Evolutionary conservation across 2,888 invertebrate species (phyloP).

Genomic region (Limulus polyphemus): DNA sequence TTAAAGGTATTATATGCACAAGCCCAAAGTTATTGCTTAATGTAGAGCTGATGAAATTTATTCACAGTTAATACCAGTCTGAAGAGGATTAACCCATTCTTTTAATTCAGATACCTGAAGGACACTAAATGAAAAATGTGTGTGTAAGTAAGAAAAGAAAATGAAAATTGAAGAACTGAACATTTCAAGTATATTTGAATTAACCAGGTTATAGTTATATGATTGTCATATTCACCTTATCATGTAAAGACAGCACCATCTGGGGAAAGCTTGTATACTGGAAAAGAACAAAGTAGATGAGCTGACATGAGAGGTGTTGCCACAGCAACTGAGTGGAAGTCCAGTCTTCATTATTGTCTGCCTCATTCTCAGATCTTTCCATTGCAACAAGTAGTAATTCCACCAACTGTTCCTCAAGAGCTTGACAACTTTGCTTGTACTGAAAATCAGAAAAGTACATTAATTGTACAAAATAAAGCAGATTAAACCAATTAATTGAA

Average conservation of each 20-base stretch:
- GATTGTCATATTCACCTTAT: slow-evolving; percentile 46
- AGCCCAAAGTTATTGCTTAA: no score
- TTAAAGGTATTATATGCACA: no score
- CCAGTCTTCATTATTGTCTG: slow-evolving; percentile 20
- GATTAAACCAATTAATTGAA: no score
- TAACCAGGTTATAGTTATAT: no score
- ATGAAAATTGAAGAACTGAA: background rate
- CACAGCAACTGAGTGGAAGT: slow-evolving; percentile 44
- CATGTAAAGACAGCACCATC: slow-evolving; percentile 76
- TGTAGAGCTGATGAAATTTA: no score
- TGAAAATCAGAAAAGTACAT: slow-evolving; percentile 28
- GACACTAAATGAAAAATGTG: background rate
- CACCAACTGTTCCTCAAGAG: slow-evolving; percentile 82
- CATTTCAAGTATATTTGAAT: no score
- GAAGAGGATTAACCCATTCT: no score
- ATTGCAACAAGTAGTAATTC: slow-evolving; percentile 80
- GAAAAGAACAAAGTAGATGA: slow-evolving; percentile 87
- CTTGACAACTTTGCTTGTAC: slow-evolving; percentile 72
- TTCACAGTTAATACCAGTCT: no score
- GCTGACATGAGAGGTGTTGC: slow-evolving; percentile 83
- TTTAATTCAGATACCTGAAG: no score
- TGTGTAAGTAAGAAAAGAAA: background rate
- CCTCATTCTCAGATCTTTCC: slow-evolving; percentile 62
- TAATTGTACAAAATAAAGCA: no score
- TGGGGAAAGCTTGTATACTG: slow-evolving; percentile 88